These are phyloP conservation scores for Saguinus midas DNA, from an alignment of 2,113 vertebrate genomes.

Conservation along the genomic window DNA sequence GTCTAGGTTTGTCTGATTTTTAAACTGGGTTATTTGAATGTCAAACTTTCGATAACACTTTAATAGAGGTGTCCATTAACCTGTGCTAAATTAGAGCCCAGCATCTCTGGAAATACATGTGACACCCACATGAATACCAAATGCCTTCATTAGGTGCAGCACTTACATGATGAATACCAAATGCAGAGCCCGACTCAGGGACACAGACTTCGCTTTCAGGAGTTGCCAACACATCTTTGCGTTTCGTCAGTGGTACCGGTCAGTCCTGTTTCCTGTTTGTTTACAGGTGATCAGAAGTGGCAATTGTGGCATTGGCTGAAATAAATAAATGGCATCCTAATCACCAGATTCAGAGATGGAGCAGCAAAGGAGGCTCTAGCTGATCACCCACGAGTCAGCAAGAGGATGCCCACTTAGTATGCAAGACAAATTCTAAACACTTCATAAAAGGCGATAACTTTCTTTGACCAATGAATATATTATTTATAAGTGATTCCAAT, in stretches of 20 bases:
- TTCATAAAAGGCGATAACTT: conserved; percentile 87
- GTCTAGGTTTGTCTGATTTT: conserved; percentile 85
- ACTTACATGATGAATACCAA: conserved; percentile 85
- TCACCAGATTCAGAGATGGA: conserved; percentile 77
- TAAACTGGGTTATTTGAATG: conserved; percentile 89
- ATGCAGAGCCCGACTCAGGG: conserved; percentile 75
- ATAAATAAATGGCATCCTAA: conserved; percentile 82
- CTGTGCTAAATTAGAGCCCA: conserved; percentile 86
- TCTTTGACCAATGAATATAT: conserved; percentile 86
- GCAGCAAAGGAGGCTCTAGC: conserved; percentile 70
- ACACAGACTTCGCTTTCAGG: conserved; percentile 69
- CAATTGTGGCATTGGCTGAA: conserved; percentile 80
- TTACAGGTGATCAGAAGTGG: conserved; percentile 82
- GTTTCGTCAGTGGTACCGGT: conserved; percentile 69
- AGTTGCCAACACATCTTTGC: conserved; percentile 74
- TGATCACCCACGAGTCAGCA: conserved; percentile 40
- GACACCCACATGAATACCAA: conserved; percentile 89
- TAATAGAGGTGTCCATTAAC: conserved; percentile 90
- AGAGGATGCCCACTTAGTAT: conserved; percentile 74
- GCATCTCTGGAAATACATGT: conserved; percentile 86
- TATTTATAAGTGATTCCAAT: conserved; percentile 82
- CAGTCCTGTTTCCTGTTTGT: conserved; percentile 80
- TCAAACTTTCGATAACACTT: conserved; percentile 89
- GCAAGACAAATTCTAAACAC: conserved; percentile 83
- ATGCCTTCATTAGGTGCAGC: conserved; percentile 86